These are phyloP conservation scores for Heliconius sara DNA, from an alignment of 2,888 invertebrate species.

Conservation along the genomic window DNA sequence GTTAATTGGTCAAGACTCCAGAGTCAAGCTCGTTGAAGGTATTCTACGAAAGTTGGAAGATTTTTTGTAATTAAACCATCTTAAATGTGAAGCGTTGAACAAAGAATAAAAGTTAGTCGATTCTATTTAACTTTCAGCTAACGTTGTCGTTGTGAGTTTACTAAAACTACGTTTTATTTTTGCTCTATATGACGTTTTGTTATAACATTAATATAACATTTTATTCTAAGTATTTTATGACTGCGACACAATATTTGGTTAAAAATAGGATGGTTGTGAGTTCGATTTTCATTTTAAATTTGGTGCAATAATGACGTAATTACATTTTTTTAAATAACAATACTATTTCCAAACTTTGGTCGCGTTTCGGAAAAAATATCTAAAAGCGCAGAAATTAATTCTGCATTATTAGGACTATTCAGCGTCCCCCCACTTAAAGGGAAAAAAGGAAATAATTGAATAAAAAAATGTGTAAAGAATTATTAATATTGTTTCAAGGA, in stretches of 20 bases:
- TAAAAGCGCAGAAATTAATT: no score
- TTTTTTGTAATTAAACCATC: slow-evolving; percentile 22
- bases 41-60: slow-evolving; percentile 1
- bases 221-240: background rate
- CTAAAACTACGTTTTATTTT: slow-evolving; percentile 10
- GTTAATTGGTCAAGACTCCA: slow-evolving; percentile 19
- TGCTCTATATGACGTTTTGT: background rate
- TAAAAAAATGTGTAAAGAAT: no score
- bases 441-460: no score
- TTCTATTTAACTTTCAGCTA: slow-evolving; percentile 18
- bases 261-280: background rate
- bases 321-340: no score
- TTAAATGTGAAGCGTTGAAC: slow-evolving; percentile 16
- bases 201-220: background rate
- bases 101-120: slow-evolving; percentile 21
- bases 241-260: background rate
- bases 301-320: no score
- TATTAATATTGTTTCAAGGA: no score
- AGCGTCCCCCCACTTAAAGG: no score
- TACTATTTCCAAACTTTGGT: no score
- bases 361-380: no score
- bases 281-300: no score
- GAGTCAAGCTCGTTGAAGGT: slow-evolving; percentile 20
- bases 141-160: slow-evolving; percentile 1
- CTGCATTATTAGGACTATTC: no score